Conservation (phyloP, 1,140 invertebrate genomes). For the Drosophila tristis region DNA sequence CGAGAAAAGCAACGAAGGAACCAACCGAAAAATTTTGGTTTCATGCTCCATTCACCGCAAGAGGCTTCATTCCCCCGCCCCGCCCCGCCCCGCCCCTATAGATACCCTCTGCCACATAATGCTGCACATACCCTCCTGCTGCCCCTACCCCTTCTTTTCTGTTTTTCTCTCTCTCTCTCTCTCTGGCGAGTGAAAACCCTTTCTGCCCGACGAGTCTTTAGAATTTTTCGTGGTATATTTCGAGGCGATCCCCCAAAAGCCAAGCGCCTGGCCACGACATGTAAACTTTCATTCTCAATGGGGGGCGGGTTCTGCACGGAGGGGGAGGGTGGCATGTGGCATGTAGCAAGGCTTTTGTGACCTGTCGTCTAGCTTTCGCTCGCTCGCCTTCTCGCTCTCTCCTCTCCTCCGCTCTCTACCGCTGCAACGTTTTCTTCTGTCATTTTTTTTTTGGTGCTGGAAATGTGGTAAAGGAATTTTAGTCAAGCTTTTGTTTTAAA, state of each 20-base stretch:
- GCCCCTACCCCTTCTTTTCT: background rate
- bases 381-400: background rate
- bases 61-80: no score
- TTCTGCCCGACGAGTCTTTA: constrained; percentile 53
- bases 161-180: background rate
- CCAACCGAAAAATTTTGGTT: constrained; percentile 45
- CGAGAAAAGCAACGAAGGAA: constrained; percentile 21
- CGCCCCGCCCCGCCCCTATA: no score
- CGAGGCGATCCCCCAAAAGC: constrained; percentile 22
- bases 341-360: constrained; percentile 53
- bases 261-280: constrained; percentile 43
- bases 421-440: constrained; percentile 15
- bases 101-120: background rate
- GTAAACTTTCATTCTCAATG: constrained; percentile 60
- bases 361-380: constrained; percentile 34
- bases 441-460: constrained; percentile 21
- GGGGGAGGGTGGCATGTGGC: constrained; percentile 11
- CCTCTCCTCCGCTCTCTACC: background rate
- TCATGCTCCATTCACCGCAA: constrained; percentile 51
- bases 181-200: constrained; percentile 6
- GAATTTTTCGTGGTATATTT: constrained; percentile 61
- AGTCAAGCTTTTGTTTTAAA: constrained; percentile 64
- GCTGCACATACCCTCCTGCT: background rate
- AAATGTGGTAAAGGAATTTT: constrained; percentile 24
- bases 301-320: background rate